Percentiles rank a stretch among this genome's conserved stretches.
Evolutionary conservation across 2,797 vertebrate genomes (phyloP).

Genomic region (Moxostoma hubbsi): DNA sequence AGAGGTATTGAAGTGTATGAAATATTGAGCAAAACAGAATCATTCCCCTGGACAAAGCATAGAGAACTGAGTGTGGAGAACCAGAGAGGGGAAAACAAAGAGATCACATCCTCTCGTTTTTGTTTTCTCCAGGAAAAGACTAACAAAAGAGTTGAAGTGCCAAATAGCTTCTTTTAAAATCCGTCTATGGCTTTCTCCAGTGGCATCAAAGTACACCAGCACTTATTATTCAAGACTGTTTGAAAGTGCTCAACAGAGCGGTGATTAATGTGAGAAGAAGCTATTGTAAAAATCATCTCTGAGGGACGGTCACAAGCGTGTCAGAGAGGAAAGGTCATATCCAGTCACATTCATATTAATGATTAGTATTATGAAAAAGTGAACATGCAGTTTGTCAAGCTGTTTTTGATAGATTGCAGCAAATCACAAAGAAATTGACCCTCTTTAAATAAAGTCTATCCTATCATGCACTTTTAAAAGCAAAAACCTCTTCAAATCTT

Average conservation of each 20-base stretch:
- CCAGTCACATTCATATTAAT: constrained; percentile 54
- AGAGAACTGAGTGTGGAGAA: constrained; percentile 55
- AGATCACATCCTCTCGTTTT: constrained; percentile 28
- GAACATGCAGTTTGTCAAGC: constrained; percentile 40
- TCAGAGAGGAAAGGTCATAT: constrained; percentile 38
- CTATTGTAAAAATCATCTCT: constrained; percentile 56
- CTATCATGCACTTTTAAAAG: constrained; percentile 19
- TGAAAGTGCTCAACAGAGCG: constrained; percentile 47
- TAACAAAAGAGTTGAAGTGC: constrained; percentile 59
- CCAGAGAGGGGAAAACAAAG: constrained; percentile 55
- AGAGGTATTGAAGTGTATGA: constrained; percentile 61
- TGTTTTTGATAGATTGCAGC: constrained; percentile 25
- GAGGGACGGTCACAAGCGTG: constrained; percentile 39
- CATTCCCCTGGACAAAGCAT: constrained; percentile 56
- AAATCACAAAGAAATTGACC: background rate
- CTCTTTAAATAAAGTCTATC: constrained; percentile 17
- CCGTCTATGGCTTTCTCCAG: constrained; percentile 53
- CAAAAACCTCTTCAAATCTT: background rate
- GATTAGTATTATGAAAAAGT: constrained; percentile 39
- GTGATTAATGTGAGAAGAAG: constrained; percentile 59
- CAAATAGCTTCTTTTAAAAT: constrained; percentile 59
- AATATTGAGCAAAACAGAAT: constrained; percentile 69
- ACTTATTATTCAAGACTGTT: constrained; percentile 51
- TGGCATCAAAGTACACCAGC: constrained; percentile 55
- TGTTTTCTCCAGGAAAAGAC: constrained; percentile 46